Evolutionary conservation across 2,888 invertebrate genomes (phyloP).

Genomic region (Criorhina ranunculi): DNA sequence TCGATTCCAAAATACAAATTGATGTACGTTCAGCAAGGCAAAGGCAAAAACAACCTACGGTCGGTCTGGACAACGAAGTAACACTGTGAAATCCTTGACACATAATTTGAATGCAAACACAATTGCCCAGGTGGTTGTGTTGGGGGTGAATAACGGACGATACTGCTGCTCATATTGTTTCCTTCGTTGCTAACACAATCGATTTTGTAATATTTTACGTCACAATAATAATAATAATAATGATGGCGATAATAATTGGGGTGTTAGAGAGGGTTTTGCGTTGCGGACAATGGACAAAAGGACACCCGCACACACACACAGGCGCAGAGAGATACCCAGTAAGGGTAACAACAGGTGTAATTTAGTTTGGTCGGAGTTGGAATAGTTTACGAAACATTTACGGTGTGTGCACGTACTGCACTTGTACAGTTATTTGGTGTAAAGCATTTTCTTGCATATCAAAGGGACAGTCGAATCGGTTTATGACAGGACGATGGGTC

Average conservation of each 20-base stretch:
- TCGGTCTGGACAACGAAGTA: conserved; percentile 25
- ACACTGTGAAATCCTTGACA: conserved; percentile 47
- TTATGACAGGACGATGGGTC: too few relatives aligned
- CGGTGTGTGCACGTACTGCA: conserved; percentile 57
- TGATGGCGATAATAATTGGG: conserved; percentile 60
- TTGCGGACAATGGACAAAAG: conserved; percentile 33
- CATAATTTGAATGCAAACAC: conserved; percentile 68
- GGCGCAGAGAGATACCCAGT: neutral
- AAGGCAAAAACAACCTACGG: conserved; percentile 14
- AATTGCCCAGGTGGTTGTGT: neutral
- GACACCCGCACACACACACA: conserved; percentile 15
- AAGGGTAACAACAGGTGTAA: conserved; percentile 65
- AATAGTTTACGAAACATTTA: conserved; percentile 58
- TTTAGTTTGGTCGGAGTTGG: conserved; percentile 44
- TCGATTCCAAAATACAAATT: conserved; percentile 49
- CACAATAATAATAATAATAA: conserved; percentile 65
- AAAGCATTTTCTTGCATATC: conserved; percentile 53
- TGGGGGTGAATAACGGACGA: neutral
- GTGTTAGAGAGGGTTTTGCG: conserved; percentile 24
- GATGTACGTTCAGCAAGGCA: conserved; percentile 31
- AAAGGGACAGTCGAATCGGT: too few relatives aligned
- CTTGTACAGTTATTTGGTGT: conserved; percentile 45
- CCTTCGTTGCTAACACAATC: conserved; percentile 55
- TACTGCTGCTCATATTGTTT: conserved; percentile 32
- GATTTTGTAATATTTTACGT: conserved; percentile 69